Evolutionary conservation across 1,140 invertebrate species (phyloP).

Genomic region (Myzus persicae): DNA sequence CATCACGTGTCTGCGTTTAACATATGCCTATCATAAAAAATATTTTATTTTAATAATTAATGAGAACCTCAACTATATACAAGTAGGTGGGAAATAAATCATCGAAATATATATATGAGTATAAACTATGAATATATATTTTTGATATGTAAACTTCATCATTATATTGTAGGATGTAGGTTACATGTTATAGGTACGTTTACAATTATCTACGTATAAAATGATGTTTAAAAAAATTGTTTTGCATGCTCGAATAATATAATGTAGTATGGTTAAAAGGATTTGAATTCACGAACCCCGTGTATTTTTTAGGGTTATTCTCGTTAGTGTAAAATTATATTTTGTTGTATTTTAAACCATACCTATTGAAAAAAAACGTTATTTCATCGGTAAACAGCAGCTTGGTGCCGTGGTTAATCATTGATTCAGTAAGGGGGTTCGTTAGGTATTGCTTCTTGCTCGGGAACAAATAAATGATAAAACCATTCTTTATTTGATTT

Average conservation of each 20-base stretch:
- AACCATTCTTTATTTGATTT: not conserved
- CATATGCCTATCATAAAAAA: slow-evolving; percentile 4
- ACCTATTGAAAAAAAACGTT: not conserved
- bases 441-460: not conserved
- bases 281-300: not conserved
- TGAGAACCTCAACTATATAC: not conserved
- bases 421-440: too few species aligned
- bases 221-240: not conserved
- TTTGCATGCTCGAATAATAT: not conserved
- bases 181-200: not conserved
- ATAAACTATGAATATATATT: not conserved
- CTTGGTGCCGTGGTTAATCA: too few species aligned
- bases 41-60: slow-evolving; percentile 17
- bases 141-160: not conserved
- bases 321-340: not conserved
- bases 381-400: not conserved
- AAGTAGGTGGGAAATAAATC: not conserved
- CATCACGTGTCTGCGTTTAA: not conserved
- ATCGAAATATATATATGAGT: not conserved
- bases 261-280: not conserved
- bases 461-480: not conserved
- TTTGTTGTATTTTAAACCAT: not conserved
- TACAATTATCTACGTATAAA: not conserved
- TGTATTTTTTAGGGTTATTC: not conserved
- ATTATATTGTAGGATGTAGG: not conserved